Percentiles rank a stretch among this genome's conserved stretches.
phyloP scores from a whole-genome alignment of 1,140 invertebrate species.

The Lamellibrachia luymesi region DNA sequence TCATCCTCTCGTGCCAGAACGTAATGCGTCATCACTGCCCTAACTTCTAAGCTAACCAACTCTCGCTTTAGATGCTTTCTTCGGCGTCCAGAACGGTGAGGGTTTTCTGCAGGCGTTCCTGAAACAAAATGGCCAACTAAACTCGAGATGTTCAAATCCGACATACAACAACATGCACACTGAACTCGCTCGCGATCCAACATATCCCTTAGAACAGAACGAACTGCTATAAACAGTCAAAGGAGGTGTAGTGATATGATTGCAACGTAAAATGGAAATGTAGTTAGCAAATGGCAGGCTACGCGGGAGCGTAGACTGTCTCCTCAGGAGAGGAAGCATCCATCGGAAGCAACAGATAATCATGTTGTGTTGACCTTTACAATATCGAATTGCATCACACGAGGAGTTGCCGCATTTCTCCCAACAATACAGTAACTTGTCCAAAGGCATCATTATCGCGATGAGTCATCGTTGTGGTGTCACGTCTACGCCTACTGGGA shows the following conservation, averaged over 20 bases:
- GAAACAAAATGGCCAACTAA: neutral
- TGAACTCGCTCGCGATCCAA: no score
- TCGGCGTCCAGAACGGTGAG: neutral
- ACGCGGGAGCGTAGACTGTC: no score
- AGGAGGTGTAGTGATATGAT: no score
- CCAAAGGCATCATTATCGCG: neutral
- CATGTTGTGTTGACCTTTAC: neutral
- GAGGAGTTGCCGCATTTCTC: neutral
- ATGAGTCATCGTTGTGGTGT: neutral
- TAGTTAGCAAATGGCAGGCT: no score
- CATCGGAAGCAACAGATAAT: no score
- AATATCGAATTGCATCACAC: neutral
- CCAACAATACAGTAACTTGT: neutral
- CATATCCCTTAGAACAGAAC: no score
- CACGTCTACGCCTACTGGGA: neutral
- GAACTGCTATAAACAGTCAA: no score
- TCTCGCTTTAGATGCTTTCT: neutral
- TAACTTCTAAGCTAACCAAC: neutral
- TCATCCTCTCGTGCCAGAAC: neutral
- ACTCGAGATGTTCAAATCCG: neutral
- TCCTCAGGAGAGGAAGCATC: no score
- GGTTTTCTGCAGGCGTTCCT: neutral
- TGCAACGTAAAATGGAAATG: no score
- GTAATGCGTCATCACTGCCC: neutral
- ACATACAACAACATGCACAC: neutral